Percentiles rank a stretch among this genome's conserved stretches.
phyloP scores from a whole-genome alignment of 2,113 vertebrate genomes.

The Cyprinus carpio region DNA sequence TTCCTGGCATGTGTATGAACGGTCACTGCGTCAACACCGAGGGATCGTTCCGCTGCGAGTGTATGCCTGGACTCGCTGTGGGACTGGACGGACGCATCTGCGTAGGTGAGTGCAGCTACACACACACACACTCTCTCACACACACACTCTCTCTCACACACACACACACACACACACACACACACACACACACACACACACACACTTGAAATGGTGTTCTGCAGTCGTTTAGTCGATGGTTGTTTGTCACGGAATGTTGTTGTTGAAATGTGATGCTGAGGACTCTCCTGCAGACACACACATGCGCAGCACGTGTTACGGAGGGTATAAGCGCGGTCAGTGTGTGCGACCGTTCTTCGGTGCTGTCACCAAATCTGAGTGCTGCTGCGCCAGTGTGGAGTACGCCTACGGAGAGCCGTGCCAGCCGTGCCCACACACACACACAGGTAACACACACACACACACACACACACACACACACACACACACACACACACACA shows the following conservation, averaged over 20 bases:
- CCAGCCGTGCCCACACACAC: constrained; percentile 92
- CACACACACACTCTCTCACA: not conserved
- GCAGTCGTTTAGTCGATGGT: not conserved
- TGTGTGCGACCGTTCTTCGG: constrained; percentile 89
- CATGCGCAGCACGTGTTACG: constrained; percentile 97
- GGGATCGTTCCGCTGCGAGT: constrained; percentile 95
- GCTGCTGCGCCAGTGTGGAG: constrained; percentile 90
- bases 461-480: no score
- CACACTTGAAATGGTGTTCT: constrained; percentile 15
- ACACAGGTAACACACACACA: no score
- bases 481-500: no score
- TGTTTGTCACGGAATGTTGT: not conserved
- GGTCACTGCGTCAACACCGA: constrained; percentile 96
- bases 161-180: no score
- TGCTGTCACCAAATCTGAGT: constrained; percentile 94
- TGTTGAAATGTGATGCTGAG: not conserved
- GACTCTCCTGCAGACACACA: constrained; percentile 85
- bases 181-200: not conserved
- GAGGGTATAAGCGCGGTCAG: constrained; percentile 94
- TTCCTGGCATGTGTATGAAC: constrained; percentile 96
- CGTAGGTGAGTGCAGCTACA: constrained; percentile 82
- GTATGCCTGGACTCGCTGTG: constrained; percentile 94
- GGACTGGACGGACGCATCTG: constrained; percentile 94
- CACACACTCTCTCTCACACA: no score
- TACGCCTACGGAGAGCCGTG: constrained; percentile 96